Conservation (phyloP, 2,113 vertebrate species). For the Ahaetulla prasina region DNA sequence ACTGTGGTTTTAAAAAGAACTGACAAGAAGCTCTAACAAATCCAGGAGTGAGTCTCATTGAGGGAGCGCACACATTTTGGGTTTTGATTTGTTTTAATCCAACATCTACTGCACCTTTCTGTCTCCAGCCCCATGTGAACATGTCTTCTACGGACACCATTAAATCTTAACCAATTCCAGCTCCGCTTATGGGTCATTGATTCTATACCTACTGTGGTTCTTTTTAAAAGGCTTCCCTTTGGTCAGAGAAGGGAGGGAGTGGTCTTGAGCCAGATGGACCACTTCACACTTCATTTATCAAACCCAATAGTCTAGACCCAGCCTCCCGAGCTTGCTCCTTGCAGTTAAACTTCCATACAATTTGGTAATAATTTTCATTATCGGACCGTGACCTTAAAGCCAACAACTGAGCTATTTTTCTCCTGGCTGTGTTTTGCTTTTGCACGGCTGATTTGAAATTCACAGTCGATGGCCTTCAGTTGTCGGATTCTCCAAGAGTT, state of each 20-base stretch:
- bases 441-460: conserved; percentile 76
- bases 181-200: conserved; percentile 75
- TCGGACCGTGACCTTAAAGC: conserved; percentile 93
- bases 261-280: conserved; percentile 92
- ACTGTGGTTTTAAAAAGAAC: background rate
- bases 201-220: conserved; percentile 78
- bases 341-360: conserved; percentile 96
- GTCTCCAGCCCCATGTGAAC: conserved; percentile 71
- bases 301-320: conserved; percentile 81
- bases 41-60: background rate
- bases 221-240: conserved; percentile 77
- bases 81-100: conserved; percentile 35
- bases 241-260: conserved; percentile 59
- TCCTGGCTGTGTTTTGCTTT: background rate
- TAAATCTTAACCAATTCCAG: conserved; percentile 80
- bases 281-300: conserved; percentile 99
- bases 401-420: background rate
- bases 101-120: conserved; percentile 64
- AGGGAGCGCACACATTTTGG: background rate
- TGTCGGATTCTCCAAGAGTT: conserved; percentile 72
- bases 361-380: conserved; percentile 99
- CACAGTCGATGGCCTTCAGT: conserved; percentile 82
- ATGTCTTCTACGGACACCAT: conserved; percentile 71
- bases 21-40: background rate
- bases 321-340: conserved; percentile 80